Base-by-base conservation (phyloP, 2,797 vertebrate species). In the Pipistrellus kuhlii region DNA sequence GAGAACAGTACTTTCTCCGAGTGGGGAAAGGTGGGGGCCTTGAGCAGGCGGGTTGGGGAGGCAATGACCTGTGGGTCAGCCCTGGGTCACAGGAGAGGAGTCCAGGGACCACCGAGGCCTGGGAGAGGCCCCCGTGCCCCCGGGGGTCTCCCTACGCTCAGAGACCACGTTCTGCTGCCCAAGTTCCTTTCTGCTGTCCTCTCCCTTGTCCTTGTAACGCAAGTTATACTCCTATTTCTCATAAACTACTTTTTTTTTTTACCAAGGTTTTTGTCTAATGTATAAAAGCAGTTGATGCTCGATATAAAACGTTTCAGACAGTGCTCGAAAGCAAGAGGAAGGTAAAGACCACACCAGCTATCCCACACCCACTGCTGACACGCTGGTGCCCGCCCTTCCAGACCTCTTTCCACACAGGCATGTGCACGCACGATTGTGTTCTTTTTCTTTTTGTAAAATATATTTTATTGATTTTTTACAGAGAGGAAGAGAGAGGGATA, bases 381-480 rank as follows among this genome's bases (percentile, higher is more conserved):
- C 21, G 27, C n/a, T 15, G 20, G 81, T 0, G 1, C 35, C 2
- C 1, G 6, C 30, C 59, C 72, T 53, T 30, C 27, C 64, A 51
- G 73, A 51, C 32, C 44, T 38, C 41, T 48, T 17, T 51, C 68
- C 46, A 53, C 1, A 66, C 38, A 4, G 23, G 8, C 2, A 0
- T 10, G 25, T 11, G n/a, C 12, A 6, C 21, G 0, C 23, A 13
- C 8, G 0, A 0, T 0, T 18, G 3, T 21, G 1, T 41, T 38
- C 5, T 38, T 38, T 38, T 38, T 38, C 35, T 35, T 35, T 35
- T 35, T 35, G 3, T 5, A 38, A 38, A 41, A 41, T 41, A 41
- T 41, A 41, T 41, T 41, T 41, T 41, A 41, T 41, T 41, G 38
- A 41, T 41, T 41, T 41, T 41, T 41, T 7, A 41, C 38, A 41